Conservation (phyloP, 2,888 invertebrate species). For the Prosopocoilus inquinatus region DNA sequence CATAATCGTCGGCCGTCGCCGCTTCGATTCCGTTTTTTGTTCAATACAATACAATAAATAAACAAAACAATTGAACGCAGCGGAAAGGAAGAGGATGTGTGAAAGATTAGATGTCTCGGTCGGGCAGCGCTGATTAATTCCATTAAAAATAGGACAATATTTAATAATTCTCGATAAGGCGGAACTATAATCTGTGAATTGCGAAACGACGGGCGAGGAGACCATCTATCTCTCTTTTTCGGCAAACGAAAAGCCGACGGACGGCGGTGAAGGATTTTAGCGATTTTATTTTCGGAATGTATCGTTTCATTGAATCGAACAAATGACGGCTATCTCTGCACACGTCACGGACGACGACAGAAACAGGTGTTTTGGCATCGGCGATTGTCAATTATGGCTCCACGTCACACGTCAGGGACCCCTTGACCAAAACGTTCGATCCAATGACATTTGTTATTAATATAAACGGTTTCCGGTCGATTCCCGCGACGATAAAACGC, state of each 20-base stretch:
- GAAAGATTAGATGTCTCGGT: constrained; percentile 34
- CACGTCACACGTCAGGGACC: constrained; percentile 17
- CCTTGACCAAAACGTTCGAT: constrained; percentile 18
- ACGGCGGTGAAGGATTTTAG: no score
- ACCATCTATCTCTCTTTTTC: no score
- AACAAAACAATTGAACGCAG: constrained; percentile 2
- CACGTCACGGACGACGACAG: constrained; percentile 15
- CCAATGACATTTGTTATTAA: background rate
- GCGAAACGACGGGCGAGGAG: no score
- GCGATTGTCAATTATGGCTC: constrained; percentile 25
- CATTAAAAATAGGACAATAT: no score
- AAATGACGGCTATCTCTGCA: no score
- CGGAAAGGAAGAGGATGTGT: constrained; percentile 35
- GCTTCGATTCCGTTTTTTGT: background rate
- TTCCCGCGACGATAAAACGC: no score
- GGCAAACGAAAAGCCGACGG: no score
- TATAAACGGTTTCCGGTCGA: no score
- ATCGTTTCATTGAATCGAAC: no score
- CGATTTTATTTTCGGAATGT: no score
- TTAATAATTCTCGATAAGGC: no score
- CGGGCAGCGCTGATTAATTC: background rate
- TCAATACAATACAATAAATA: background rate
- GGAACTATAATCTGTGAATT: no score
- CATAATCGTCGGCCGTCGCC: background rate
- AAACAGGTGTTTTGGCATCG: constrained; percentile 29